Percentiles rank a stretch among this genome's conserved stretches.
Conservation (phyloP, 2,113 vertebrate genomes). For the Taurulus bubalis region DNA sequence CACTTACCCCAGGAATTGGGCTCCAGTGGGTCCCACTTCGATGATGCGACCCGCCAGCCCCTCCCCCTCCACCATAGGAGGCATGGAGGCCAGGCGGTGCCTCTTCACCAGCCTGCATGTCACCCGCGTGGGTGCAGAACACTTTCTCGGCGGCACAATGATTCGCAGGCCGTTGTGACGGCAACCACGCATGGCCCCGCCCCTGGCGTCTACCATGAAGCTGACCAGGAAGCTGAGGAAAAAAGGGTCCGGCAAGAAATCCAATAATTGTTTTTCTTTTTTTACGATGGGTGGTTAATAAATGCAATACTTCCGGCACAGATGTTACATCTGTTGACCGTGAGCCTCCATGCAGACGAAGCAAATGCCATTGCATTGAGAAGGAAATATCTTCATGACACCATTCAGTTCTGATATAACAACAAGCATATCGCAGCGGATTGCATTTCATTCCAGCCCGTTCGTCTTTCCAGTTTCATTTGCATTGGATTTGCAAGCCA, state of each 20-base stretch:
- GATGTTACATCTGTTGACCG: not conserved
- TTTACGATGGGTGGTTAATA: not conserved
- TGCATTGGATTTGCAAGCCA: conserved; percentile 36
- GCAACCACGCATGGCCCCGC: conserved; percentile 98
- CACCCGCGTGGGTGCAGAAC: conserved; percentile 95
- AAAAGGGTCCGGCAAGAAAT: conserved; percentile 13
- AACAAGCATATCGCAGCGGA: conserved; percentile 10
- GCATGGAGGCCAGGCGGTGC: conserved; percentile 96
- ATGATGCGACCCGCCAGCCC: conserved; percentile 94
- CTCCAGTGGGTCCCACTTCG: conserved; percentile 96
- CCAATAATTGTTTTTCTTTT: not conserved
- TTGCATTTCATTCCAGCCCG: conserved; percentile 25
- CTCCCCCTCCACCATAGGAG: conserved; percentile 97
- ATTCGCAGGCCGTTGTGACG: conserved; percentile 96
- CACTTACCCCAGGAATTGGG: conserved; percentile 97
- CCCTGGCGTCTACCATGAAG: conserved; percentile 99
- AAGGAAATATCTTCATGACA: conserved; percentile 11
- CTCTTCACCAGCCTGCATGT: conserved; percentile 97
- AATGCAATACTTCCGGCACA: not conserved
- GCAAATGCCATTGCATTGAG: conserved; percentile 6
- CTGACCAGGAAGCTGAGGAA: conserved; percentile 94
- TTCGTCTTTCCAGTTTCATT: conserved; percentile 20
- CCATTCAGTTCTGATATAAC: not conserved
- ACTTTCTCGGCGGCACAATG: conserved; percentile 96
- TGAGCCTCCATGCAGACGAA: conserved; percentile 59